These are phyloP conservation scores for Phoenicopterus ruber DNA, from an alignment of 2,113 vertebrate species.

Conservation along the genomic window DNA sequence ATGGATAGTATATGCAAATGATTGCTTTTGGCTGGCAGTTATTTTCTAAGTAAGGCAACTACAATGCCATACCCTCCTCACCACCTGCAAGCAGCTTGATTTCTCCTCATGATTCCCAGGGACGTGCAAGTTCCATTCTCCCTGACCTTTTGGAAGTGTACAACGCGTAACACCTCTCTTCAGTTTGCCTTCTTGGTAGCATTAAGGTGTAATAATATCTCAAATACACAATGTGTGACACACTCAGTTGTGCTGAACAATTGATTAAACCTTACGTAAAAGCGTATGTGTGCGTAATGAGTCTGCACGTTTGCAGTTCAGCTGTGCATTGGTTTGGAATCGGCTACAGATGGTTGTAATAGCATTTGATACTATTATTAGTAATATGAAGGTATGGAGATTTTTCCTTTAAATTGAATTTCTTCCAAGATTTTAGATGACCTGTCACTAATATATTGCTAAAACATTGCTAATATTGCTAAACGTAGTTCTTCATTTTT, in stretches of 20 bases:
- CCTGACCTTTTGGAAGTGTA: neutral
- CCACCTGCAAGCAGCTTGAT: neutral
- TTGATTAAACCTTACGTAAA: neutral
- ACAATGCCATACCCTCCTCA: neutral
- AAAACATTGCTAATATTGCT: neutral
- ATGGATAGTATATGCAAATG: neutral
- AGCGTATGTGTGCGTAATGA: neutral
- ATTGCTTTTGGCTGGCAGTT: neutral
- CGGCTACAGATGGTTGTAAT: neutral
- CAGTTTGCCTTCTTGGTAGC: neutral
- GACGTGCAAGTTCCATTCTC: neutral
- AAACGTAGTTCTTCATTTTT: neutral
- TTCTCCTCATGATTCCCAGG: neutral
- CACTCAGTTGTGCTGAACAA: neutral
- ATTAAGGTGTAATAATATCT: neutral
- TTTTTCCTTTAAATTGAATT: neutral
- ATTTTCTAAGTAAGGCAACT: neutral
- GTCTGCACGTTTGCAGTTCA: neutral
- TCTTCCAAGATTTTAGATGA: neutral
- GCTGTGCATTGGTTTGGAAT: neutral
- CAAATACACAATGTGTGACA: neutral
- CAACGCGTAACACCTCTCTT: neutral
- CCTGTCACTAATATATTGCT: neutral
- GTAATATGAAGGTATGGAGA: neutral
- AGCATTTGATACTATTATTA: neutral